Conservation (phyloP, 2,797 vertebrate genomes). For the Sternarchorhynchus goeldii region DNA sequence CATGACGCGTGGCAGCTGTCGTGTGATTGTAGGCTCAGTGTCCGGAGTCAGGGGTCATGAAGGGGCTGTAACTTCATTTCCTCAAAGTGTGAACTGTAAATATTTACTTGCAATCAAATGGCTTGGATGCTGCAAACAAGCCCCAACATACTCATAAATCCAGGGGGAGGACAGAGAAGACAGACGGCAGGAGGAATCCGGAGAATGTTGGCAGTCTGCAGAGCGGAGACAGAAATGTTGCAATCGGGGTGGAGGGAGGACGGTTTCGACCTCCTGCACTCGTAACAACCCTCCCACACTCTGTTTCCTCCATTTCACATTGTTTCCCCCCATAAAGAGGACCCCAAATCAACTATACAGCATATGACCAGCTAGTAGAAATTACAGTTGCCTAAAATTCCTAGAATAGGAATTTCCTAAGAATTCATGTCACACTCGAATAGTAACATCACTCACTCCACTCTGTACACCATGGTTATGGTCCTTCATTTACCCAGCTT, state of each 20-base stretch:
- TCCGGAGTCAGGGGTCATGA: slow-evolving; percentile 36
- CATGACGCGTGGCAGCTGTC: slow-evolving; percentile 50
- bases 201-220: too few relatives aligned
- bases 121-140: slow-evolving; percentile 51
- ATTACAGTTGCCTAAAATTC: too few relatives aligned
- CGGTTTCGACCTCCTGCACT: slow-evolving; percentile 31
- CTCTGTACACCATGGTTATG: too few relatives aligned
- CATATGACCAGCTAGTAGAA: too few relatives aligned
- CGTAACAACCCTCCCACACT: neutral
- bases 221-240: slow-evolving; percentile 51
- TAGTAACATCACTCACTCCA: too few relatives aligned
- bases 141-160: slow-evolving; percentile 58
- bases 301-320: neutral
- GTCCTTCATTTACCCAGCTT: too few relatives aligned
- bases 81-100: slow-evolving; percentile 56
- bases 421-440: too few relatives aligned
- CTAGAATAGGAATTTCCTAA: too few relatives aligned
- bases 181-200: slow-evolving; percentile 29
- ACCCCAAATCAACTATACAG: neutral
- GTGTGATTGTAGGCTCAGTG: slow-evolving; percentile 33
- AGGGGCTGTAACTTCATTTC: slow-evolving; percentile 33
- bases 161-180: slow-evolving; percentile 46
- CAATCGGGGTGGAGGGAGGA: slow-evolving; percentile 42
- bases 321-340: neutral
- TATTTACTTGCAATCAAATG: slow-evolving; percentile 63